Conservation (phyloP, 1,140 invertebrate species). For the Microplitis mediator region DNA sequence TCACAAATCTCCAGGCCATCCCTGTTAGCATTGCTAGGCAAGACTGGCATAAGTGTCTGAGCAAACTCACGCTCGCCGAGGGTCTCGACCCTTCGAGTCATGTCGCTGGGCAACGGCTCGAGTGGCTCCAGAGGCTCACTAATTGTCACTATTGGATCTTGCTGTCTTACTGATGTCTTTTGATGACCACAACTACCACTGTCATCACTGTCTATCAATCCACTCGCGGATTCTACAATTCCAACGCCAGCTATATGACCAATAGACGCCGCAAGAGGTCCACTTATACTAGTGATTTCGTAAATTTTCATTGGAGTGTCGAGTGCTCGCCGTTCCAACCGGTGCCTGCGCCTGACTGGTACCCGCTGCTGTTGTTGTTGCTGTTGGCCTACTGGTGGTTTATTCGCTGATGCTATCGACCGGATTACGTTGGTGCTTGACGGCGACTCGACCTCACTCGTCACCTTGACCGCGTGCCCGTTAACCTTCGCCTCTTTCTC, state of each 20-base stretch:
- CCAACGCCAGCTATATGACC: slow-evolving; percentile 51
- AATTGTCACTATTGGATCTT: not conserved
- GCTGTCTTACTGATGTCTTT: not conserved
- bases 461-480: slow-evolving; percentile 30
- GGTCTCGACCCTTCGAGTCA: slow-evolving; percentile 34
- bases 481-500: slow-evolving; percentile 25
- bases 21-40: slow-evolving; percentile 18
- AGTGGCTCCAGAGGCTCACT: slow-evolving; percentile 50
- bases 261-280: slow-evolving; percentile 47
- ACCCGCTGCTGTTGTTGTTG: slow-evolving; percentile 43
- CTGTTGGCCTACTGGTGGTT: slow-evolving; percentile 25
- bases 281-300: slow-evolving; percentile 50
- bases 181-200: not conserved
- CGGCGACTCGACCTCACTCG: slow-evolving; percentile 23
- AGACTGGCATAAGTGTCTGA: slow-evolving; percentile 28
- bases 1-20: slow-evolving; percentile 52
- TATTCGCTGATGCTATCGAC: slow-evolving; percentile 18
- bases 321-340: slow-evolving; percentile 43
- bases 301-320: slow-evolving; percentile 34
- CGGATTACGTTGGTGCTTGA: slow-evolving; percentile 10
- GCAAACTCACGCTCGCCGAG: slow-evolving; percentile 27
- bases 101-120: slow-evolving; percentile 23
- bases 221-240: slow-evolving; percentile 35
- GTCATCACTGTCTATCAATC: slow-evolving; percentile 23
- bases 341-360: slow-evolving; percentile 30